These are phyloP conservation scores for Apodemia mormo DNA, from an alignment of 2,888 invertebrate genomes.

Conservation along the genomic window DNA sequence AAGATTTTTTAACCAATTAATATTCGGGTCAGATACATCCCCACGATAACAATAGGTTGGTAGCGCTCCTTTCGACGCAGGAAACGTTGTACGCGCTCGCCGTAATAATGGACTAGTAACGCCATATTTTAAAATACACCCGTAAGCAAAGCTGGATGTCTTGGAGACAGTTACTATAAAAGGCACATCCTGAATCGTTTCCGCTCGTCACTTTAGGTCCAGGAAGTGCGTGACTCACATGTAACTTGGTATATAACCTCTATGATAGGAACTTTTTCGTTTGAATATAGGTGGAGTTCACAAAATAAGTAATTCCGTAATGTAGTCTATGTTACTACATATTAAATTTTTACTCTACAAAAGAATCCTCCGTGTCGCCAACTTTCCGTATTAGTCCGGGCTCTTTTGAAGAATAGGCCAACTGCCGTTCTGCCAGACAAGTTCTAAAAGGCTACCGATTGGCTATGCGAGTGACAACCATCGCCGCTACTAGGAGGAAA, in stretches of 20 bases:
- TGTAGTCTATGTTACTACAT: too few species aligned
- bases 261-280: not conserved
- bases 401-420: too few species aligned
- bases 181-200: conserved; percentile 74
- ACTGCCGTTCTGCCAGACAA: too few species aligned
- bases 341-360: too few species aligned
- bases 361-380: too few species aligned
- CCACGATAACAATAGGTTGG: conserved; percentile 75
- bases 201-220: conserved; percentile 58
- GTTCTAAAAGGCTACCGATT: too few species aligned
- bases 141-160: conserved; percentile 69
- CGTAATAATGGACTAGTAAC: conserved; percentile 64
- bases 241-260: conserved; percentile 9
- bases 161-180: conserved; percentile 69
- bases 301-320: too few species aligned
- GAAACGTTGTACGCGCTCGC: conserved; percentile 71
- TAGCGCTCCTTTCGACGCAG: conserved; percentile 76
- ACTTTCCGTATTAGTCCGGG: too few species aligned
- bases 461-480: too few species aligned
- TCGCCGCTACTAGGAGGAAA: too few species aligned
- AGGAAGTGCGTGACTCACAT: conserved; percentile 55
- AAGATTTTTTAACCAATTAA: conserved; percentile 44
- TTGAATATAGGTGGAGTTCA: not conserved
- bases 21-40: conserved; percentile 71
- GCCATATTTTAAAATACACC: conserved; percentile 57